Evolutionary conservation across 2,797 vertebrate species (phyloP).

Genomic region (Menidia menidia): DNA sequence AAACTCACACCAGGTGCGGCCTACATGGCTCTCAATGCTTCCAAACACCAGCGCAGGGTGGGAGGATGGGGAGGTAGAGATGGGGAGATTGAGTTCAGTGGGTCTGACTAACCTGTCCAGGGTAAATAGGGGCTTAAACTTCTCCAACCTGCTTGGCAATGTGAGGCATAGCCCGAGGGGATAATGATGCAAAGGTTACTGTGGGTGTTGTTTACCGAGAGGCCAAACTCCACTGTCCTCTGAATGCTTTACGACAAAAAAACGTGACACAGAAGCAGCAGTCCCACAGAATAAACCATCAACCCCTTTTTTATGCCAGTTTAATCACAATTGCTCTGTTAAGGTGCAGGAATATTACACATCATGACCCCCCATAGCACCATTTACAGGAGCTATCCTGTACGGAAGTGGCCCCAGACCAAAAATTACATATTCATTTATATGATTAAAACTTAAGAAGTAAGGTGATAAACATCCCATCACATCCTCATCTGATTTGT

Average conservation of each 20-base stretch:
- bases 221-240: too few relatives aligned
- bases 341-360: not conserved
- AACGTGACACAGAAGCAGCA: not conserved
- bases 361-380: not conserved
- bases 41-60: not conserved
- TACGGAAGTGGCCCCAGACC: constrained; percentile 4
- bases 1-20: not conserved
- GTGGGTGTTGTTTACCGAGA: too few relatives aligned
- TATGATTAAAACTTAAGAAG: not conserved
- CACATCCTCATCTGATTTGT: not conserved
- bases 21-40: not conserved
- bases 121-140: too few relatives aligned
- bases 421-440: not conserved
- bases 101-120: too few relatives aligned
- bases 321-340: not conserved
- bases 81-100: too few relatives aligned
- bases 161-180: too few relatives aligned
- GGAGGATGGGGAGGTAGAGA: not conserved
- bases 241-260: too few relatives aligned
- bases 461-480: not conserved
- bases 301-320: not conserved
- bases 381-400: constrained; percentile 10
- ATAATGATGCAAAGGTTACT: too few relatives aligned
- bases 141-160: too few relatives aligned
- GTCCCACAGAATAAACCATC: not conserved